Evolutionary conservation across 2,113 vertebrate species (phyloP), one percentile per base, ranked within the genome.

Genomic region (Sphaerodactylus townsendi): DNA sequence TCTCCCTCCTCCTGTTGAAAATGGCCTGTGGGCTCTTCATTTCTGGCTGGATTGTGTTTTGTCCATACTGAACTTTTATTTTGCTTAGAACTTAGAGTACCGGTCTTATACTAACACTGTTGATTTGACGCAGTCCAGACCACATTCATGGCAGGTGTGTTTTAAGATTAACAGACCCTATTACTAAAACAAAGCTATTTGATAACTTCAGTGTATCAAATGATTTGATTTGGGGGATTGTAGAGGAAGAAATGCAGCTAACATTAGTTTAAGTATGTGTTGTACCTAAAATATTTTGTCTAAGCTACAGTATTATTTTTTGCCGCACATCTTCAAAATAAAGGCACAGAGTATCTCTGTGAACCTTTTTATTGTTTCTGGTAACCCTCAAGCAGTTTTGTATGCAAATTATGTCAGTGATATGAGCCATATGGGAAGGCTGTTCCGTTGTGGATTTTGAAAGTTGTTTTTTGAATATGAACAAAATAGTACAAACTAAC

Each of bases 41-140:
- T 62, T 62, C 28, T 81, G 65, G 84, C 87, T 30, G 88, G 91
- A 62, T 84, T 30, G 41, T 48, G 85, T 66, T 88, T 91, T 92
- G 92, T 89, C 92, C 87, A 66, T 1, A 3, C 83, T 89, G 90
- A 86, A 95, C 96, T 95, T 92, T 15, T 1, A 2, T 82, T 89
- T 81, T 83, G 90, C 64, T 0, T 37, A 77, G 96, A 94, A 84
- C 44, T 50, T 70, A 85, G 90, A 88, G 93, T 82, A 93, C 92
- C 90, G 86, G 91, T 74, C 90, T 94, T 95, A 92, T 94, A 84
- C 94, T 88, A 89, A 78, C 81, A 87, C 53, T 85, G 89, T 81
- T 83, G 81, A 13, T 90, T 85, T 83, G 90, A 92, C 13, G 70
- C 71, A 59, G 78, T 17, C 88, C 96, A 95, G 96, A 93, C 87